These are phyloP conservation scores for Neodiprion virginianus DNA, from an alignment of 1,140 invertebrate species.

Conservation along the genomic window DNA sequence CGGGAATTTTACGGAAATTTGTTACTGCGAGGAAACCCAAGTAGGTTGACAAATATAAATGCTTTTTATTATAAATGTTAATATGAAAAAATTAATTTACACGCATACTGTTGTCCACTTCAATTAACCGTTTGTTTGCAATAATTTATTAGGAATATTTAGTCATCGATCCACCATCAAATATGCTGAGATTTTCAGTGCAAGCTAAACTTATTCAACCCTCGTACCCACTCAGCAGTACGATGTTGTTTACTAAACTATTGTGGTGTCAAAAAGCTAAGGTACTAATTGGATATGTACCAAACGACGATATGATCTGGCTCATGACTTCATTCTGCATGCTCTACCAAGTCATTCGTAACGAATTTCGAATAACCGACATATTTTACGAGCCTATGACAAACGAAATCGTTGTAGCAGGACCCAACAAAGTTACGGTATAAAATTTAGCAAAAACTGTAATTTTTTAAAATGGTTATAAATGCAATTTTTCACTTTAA, in stretches of 20 bases:
- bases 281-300: conserved; percentile 22
- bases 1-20: conserved; percentile 29
- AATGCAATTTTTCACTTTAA: no score
- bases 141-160: conserved; percentile 29
- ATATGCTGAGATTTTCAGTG: conserved; percentile 30
- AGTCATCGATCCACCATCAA: conserved; percentile 18
- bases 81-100: not conserved
- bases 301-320: conserved; percentile 31
- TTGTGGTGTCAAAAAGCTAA: conserved; percentile 26
- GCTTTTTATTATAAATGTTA: not conserved
- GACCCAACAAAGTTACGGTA: conserved; percentile 30
- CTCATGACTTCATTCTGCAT: conserved; percentile 22
- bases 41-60: conserved; percentile 14
- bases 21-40: conserved; percentile 28
- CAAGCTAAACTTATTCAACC: conserved; percentile 30
- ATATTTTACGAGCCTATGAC: conserved; percentile 24
- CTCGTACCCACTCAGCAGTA: conserved; percentile 22
- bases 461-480: no score
- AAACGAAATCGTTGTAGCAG: conserved; percentile 30
- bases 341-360: conserved; percentile 28
- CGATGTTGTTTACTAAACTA: conserved; percentile 34
- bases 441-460: not conserved
- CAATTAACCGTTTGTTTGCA: not conserved
- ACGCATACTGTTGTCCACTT: not conserved
- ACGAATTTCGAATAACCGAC: conserved; percentile 30